A percentile compares a stretch with the other conserved stretches of the same genome.
These are phyloP conservation scores for Drosophila monieri DNA, from an alignment of 2,888 invertebrate genomes.

Conservation along the genomic window DNA sequence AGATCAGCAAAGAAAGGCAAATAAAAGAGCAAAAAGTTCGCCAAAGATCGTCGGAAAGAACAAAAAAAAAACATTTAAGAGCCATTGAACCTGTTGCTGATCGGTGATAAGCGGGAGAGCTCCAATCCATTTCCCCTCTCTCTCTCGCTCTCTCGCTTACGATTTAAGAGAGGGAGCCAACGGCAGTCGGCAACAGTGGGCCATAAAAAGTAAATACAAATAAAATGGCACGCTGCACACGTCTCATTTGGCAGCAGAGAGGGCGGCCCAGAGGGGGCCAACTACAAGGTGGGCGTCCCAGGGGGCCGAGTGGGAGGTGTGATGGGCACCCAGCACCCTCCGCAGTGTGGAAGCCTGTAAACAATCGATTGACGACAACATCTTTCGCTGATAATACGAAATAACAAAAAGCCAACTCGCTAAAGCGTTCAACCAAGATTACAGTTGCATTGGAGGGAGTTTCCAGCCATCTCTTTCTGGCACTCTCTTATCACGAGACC, in stretches of 20 bases:
- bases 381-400: slow-evolving; percentile 16
- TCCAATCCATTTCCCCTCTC: background rate
- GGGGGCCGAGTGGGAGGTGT: background rate
- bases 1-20: slow-evolving; percentile 4
- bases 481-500: background rate
- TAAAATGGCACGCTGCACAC: slow-evolving; percentile 22
- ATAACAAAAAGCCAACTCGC: background rate
- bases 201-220: slow-evolving; percentile 3
- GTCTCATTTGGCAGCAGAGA: background rate
- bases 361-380: slow-evolving; percentile 22
- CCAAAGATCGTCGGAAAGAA: slow-evolving; percentile 1
- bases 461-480: background rate
- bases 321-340: no score
- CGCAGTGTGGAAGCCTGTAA: slow-evolving; percentile 10
- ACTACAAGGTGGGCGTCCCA: background rate
- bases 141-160: no score
- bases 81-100: slow-evolving; percentile 54
- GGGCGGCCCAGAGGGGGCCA: background rate
- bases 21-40: slow-evolving; percentile 3
- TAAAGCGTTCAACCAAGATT: background rate
- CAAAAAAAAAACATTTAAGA: slow-evolving; percentile 26
- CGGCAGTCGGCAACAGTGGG: slow-evolving; percentile 36
- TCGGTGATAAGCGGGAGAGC: slow-evolving; percentile 47
- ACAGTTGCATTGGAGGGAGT: background rate
- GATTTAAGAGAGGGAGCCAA: background rate